These are phyloP conservation scores for Pyrrhia umbra DNA, from an alignment of 2,888 invertebrate genomes.

Conservation along the genomic window DNA sequence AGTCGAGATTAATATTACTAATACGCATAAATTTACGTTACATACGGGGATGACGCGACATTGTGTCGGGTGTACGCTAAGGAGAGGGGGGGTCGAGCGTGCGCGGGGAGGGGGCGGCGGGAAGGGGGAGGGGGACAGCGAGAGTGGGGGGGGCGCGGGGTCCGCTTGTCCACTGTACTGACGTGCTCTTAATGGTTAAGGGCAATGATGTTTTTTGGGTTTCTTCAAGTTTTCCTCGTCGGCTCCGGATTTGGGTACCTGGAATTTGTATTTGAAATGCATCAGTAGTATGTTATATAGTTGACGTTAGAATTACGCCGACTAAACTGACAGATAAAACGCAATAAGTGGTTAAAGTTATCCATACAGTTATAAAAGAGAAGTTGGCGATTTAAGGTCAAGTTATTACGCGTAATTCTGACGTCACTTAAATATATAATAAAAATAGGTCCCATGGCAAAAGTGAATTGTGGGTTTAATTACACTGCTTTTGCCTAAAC, in stretches of 20 bases:
- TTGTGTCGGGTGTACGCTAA: conserved; percentile 5
- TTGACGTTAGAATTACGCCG: too few relatives aligned
- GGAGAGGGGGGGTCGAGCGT: conserved; percentile 66
- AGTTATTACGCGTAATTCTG: too few relatives aligned
- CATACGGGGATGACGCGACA: conserved; percentile 27
- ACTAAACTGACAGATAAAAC: too few relatives aligned
- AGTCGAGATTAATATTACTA: conserved; percentile 41
- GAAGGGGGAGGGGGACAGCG: conserved; percentile 63
- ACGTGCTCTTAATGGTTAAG: conserved; percentile 91
- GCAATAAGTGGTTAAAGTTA: too few relatives aligned
- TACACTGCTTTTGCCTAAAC: too few relatives aligned
- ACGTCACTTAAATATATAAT: too few relatives aligned
- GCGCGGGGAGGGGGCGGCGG: conserved; percentile 64
- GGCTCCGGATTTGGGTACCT: conserved; percentile 88
- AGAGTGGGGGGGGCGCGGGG: conserved; percentile 60
- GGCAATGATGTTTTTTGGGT: conserved; percentile 93
- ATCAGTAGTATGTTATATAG: conserved; percentile 1
- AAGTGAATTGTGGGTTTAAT: too few relatives aligned
- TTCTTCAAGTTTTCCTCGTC: conserved; percentile 96
- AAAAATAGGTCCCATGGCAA: too few relatives aligned
- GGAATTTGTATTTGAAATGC: conserved; percentile 7
- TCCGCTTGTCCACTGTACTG: conserved; percentile 87
- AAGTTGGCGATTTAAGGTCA: too few relatives aligned
- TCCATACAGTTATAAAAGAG: too few relatives aligned
- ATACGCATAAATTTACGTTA: conserved; percentile 24